Conservation (phyloP, 2,888 invertebrate species). For the Watsonalla binaria region DNA sequence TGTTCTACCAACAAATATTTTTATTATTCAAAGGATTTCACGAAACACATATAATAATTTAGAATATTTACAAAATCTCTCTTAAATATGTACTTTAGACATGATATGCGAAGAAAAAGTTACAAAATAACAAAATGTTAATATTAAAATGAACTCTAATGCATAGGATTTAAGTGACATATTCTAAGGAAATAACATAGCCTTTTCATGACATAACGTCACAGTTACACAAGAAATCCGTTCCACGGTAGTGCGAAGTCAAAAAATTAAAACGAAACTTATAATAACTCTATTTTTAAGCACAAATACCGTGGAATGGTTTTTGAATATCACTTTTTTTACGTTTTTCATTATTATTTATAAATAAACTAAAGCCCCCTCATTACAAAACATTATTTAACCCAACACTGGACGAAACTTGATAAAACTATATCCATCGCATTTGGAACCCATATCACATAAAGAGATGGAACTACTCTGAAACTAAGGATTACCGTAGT, state of each 20-base stretch:
- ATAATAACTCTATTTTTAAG: background rate
- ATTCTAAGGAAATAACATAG: background rate
- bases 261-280: background rate
- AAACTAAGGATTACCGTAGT: no score
- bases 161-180: background rate
- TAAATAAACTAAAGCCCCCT: background rate
- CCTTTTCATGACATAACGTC: background rate
- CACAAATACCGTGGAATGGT: background rate
- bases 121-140: background rate
- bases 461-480: no score
- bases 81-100: constrained; percentile 1
- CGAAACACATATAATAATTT: background rate
- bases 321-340: background rate
- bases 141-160: background rate
- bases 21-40: background rate
- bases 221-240: background rate
- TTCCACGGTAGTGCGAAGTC: background rate
- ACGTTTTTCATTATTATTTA: background rate
- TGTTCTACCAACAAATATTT: no score
- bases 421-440: no score
- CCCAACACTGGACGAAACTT: background rate
- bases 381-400: background rate
- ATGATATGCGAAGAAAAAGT: background rate
- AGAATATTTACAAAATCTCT: constrained; percentile 2
- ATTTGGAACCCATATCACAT: no score